These are phyloP conservation scores for Drosophila quinaria DNA, from an alignment of 2,888 invertebrate species.

Conservation along the genomic window DNA sequence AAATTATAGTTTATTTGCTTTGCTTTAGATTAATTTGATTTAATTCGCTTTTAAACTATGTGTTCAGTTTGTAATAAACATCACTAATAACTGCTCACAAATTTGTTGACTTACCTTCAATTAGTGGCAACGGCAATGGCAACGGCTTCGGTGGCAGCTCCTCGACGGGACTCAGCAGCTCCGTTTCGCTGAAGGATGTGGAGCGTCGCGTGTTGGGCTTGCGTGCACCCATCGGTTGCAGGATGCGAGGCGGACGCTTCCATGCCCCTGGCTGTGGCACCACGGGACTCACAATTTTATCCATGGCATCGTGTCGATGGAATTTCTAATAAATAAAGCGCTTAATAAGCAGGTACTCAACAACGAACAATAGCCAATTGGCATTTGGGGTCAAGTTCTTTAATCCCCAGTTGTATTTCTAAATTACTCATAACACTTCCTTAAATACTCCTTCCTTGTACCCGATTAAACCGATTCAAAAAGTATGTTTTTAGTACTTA, in stretches of 20 bases:
- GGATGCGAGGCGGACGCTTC: slow-evolving; percentile 87
- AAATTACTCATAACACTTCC: not conserved
- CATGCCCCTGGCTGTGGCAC: slow-evolving; percentile 95
- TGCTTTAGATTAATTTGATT: not conserved
- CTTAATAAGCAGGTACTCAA: not conserved
- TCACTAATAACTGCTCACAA: not conserved
- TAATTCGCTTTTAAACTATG: not conserved
- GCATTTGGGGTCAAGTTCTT: slow-evolving; percentile 17
- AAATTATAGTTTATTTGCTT: no score
- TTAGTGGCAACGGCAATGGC: slow-evolving; percentile 42
- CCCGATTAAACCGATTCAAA: not conserved
- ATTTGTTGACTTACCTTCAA: slow-evolving; percentile 69
- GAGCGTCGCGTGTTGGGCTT: slow-evolving; percentile 84
- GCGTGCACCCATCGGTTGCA: slow-evolving; percentile 84
- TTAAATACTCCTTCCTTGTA: not conserved
- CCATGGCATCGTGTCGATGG: slow-evolving; percentile 91
- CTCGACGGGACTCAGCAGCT: slow-evolving; percentile 85
- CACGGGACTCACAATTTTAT: slow-evolving; percentile 96
- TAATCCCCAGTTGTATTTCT: not conserved
- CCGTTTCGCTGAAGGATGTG: slow-evolving; percentile 86
- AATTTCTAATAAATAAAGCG: slow-evolving; percentile 81
- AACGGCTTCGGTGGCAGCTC: slow-evolving; percentile 68
- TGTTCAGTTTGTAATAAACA: no score
- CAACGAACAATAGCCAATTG: not conserved
- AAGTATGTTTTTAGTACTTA: not conserved